Evolutionary conservation across 2,797 vertebrate species (phyloP).

Genomic region (Micropoecilia bifurca): DNA sequence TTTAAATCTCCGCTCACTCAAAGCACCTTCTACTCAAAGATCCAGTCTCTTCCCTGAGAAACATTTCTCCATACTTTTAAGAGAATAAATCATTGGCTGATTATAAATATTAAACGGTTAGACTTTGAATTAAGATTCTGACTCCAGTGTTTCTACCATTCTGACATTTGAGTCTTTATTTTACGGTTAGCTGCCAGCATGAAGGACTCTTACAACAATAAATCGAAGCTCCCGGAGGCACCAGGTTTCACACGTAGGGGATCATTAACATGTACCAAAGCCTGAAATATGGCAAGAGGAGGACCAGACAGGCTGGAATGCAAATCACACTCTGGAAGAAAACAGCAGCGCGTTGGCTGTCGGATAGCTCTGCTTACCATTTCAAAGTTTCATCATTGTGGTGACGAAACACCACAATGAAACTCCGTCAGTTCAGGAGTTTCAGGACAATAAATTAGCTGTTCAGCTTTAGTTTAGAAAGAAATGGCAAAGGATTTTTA

Average conservation of each 20-base stretch:
- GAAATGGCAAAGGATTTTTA: neutral
- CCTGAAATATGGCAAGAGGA: neutral
- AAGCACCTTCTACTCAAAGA: slow-evolving; percentile 65
- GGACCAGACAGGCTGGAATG: neutral
- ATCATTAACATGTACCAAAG: neutral
- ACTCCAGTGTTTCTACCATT: slow-evolving; percentile 21
- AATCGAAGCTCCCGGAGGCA: neutral
- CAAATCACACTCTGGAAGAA: neutral
- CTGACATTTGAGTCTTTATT: slow-evolving; percentile 24
- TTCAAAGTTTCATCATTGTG: neutral
- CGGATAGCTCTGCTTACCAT: neutral
- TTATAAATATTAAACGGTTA: slow-evolving; percentile 70
- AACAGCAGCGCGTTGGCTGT: neutral
- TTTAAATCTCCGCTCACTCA: slow-evolving; percentile 38
- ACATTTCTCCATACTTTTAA: slow-evolving; percentile 62
- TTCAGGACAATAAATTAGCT: neutral
- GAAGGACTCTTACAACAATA: neutral
- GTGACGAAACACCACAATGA: neutral
- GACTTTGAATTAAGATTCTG: slow-evolving; percentile 55
- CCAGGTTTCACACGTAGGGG: neutral
- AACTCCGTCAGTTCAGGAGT: neutral
- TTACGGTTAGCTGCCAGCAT: slow-evolving; percentile 1
- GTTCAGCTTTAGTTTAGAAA: neutral
- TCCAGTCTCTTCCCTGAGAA: slow-evolving; percentile 39
- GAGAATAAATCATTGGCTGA: slow-evolving; percentile 75